Conservation (phyloP, 2,113 vertebrate species). For the Pristiophorus japonicus region DNA sequence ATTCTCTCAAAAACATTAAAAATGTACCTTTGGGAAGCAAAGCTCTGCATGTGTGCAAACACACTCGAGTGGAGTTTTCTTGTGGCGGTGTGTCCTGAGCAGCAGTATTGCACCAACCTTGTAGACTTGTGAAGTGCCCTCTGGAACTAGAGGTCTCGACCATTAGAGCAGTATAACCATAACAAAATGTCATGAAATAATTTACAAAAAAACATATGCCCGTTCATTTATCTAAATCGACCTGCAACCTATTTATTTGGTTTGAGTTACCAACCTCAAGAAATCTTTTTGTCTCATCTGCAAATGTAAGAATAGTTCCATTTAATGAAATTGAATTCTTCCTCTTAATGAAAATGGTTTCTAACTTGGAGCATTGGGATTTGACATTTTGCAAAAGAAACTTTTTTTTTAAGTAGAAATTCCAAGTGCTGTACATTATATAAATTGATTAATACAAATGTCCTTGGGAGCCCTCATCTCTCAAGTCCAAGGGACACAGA, state of each 20-base stretch:
- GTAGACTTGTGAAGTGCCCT: not conserved
- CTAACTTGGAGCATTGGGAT: not conserved
- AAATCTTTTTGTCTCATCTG: not conserved
- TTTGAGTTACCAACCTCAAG: not conserved
- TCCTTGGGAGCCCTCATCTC: no score
- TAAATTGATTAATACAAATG: no score
- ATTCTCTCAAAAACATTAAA: not conserved
- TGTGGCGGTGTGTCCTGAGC: not conserved
- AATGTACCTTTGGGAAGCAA: not conserved
- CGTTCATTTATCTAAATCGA: not conserved
- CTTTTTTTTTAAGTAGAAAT: constrained; percentile 41
- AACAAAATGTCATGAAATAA: not conserved
- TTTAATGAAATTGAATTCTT: not conserved
- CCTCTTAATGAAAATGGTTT: not conserved
- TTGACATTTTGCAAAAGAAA: constrained; percentile 30
- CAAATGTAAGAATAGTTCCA: not conserved
- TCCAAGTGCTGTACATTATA: not conserved
- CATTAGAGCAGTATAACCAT: not conserved
- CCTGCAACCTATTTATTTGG: not conserved
- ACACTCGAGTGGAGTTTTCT: not conserved
- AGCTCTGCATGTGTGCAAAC: not conserved
- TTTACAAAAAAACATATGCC: not conserved
- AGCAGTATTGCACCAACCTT: not conserved
- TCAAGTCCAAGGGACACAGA: no score
- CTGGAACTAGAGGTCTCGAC: not conserved